phyloP scores from a whole-genome alignment of 2,888 invertebrate genomes.

The Pyrocoelia pectoralis region DNA sequence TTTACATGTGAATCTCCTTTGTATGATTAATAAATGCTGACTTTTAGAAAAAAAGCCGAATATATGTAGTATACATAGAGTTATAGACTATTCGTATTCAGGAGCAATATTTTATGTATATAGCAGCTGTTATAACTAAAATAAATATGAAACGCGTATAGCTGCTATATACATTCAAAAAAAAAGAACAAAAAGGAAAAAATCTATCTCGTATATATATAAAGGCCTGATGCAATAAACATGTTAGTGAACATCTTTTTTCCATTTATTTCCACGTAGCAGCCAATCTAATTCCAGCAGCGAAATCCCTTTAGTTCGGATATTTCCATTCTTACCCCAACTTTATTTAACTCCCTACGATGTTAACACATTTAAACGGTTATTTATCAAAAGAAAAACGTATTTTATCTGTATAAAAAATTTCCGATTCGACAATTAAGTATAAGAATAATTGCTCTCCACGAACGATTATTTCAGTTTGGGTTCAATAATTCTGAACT shows the following conservation, averaged over 20 bases:
- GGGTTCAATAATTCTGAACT: too few species aligned
- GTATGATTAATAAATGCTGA: too few species aligned
- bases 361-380: too few species aligned
- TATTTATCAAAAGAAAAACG: too few species aligned
- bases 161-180: neutral
- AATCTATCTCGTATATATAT: conserved; percentile 14
- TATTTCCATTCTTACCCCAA: conserved; percentile 9
- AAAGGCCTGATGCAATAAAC: conserved; percentile 20
- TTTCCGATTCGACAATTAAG: too few species aligned
- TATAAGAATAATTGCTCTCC: too few species aligned
- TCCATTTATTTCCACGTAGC: conserved; percentile 36
- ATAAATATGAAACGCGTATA: neutral
- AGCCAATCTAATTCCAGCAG: conserved; percentile 25
- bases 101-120: neutral
- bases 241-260: conserved; percentile 36
- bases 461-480: too few species aligned
- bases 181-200: conserved; percentile 3
- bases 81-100: too few species aligned
- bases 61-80: too few species aligned
- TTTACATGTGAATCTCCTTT: too few species aligned
- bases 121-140: neutral
- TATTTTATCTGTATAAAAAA: too few species aligned
- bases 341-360: conserved; percentile 5
- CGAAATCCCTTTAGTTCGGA: conserved; percentile 18
- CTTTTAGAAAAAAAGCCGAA: too few species aligned